A percentile compares a stretch with the other conserved stretches of the same genome.
These are phyloP conservation scores for Pterocles burchelli DNA, from an alignment of 2,113 vertebrate species.

Conservation along the genomic window DNA sequence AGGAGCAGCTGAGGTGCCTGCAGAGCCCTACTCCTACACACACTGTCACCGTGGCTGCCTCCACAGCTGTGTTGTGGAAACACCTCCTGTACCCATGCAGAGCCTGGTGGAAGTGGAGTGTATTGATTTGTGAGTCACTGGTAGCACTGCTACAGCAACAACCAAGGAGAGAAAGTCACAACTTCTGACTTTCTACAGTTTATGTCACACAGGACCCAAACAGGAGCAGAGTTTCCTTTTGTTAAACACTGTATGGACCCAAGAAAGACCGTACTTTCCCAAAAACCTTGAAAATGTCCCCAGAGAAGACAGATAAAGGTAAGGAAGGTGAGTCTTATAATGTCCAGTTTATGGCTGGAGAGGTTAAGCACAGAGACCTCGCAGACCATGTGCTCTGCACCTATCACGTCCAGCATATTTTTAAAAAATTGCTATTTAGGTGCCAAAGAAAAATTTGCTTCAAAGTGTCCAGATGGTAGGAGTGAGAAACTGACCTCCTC, in stretches of 20 bases:
- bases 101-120: neutral
- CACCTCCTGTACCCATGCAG: neutral
- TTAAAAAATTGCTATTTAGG: neutral
- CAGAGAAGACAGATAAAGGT: neutral
- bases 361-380: neutral
- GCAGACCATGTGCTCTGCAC: fast-evolving
- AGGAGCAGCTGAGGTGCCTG: neutral
- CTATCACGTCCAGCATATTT: fast-evolving
- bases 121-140: neutral
- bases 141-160: neutral
- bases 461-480: neutral
- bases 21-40: neutral
- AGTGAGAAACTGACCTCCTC: neutral
- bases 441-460: neutral
- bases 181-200: neutral
- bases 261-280: neutral
- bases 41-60: neutral
- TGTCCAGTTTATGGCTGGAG: neutral
- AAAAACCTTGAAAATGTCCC: neutral
- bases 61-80: conserved; percentile 4
- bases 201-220: neutral
- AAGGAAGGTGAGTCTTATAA: neutral
- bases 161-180: neutral
- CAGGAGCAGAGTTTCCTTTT: neutral
- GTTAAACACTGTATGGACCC: neutral